A percentile compares a stretch with the other conserved stretches of the same genome.
These are phyloP conservation scores for Mirza zaza DNA, from an alignment of 2,113 vertebrate genomes.

Conservation along the genomic window DNA sequence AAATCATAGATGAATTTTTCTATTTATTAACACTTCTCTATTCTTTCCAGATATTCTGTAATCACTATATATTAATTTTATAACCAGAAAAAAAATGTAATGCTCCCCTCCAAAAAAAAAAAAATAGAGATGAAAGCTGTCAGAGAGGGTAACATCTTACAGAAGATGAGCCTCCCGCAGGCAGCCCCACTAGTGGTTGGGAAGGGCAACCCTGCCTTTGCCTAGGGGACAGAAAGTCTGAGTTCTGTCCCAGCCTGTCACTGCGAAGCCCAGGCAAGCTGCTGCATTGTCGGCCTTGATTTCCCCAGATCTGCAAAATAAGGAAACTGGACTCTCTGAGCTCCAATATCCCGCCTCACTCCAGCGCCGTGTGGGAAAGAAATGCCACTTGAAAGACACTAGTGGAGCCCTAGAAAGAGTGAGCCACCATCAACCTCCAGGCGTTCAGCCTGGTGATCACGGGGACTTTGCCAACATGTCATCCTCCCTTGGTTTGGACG, in stretches of 20 bases:
- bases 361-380: neutral
- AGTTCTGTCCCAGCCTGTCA: neutral
- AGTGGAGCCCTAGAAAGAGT: neutral
- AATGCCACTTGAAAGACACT: neutral
- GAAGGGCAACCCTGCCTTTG: neutral
- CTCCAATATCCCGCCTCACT: neutral
- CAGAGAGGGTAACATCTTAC: neutral
- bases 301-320: neutral
- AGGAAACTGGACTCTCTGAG: neutral
- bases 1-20: neutral
- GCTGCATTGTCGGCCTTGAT: neutral
- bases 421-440: neutral
- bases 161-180: neutral
- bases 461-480: neutral
- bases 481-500: neutral
- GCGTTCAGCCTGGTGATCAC: neutral
- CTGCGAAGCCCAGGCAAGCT: neutral
- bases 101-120: neutral
- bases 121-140: neutral
- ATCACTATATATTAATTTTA: neutral
- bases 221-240: neutral
- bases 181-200: rapidly evolving
- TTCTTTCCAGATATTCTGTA: neutral
- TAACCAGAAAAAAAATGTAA: conserved; percentile 1
- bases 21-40: neutral